Base-by-base conservation (phyloP, 2,797 vertebrate genomes). In the Sebastes steindachneri region DNA sequence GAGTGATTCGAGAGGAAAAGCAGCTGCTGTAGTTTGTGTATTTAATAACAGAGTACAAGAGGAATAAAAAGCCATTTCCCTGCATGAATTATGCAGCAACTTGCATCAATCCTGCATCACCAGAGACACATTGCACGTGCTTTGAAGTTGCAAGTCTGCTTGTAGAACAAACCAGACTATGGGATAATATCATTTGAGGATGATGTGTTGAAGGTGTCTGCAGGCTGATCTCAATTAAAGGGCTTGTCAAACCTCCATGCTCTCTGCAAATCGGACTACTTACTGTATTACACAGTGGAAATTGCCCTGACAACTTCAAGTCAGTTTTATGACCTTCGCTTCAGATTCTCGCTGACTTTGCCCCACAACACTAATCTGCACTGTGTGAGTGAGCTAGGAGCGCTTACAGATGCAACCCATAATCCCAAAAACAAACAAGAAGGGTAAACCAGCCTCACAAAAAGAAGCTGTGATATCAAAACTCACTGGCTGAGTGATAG, bases 321-420 rank as follows among this genome's bases (percentile, higher is more conserved):
- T 88, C 91, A 87, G 77, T 94, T 94, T 89, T 89, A 91, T 92
- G 93, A 95, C 92, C 93, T 93, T 94, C 88, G 84, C 73, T 73
- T 89, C 87, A 85, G 76, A 86, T 90, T 90, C 90, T 91, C 76
- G 86, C 90, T 93, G 93, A 93, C 92, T 92, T 94, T 93, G 91
- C 83, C 88, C 86, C 85, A 85, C 80, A 90, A 92, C 88, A 90
- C 85, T 91, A 91, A 93, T 93, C 90, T 93, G 85, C 80, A 23
- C 92, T 53, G 86, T 89, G 88, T 90, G 94, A 94, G 91, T 93
- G 93, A 93, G 88, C 91, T 60, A 86, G 85, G 69, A 88, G 80
- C 31, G 69, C 64, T 87, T 78, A 80, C 66, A 90, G 88, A 93
- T 80, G 83, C 87, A 90, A 75, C 37, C 71, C 76, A 23, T 86